Percentiles rank a stretch among this genome's conserved stretches.
phyloP scores from a whole-genome alignment of 1,140 invertebrate species.

The Ceratosolen fusciceps region DNA sequence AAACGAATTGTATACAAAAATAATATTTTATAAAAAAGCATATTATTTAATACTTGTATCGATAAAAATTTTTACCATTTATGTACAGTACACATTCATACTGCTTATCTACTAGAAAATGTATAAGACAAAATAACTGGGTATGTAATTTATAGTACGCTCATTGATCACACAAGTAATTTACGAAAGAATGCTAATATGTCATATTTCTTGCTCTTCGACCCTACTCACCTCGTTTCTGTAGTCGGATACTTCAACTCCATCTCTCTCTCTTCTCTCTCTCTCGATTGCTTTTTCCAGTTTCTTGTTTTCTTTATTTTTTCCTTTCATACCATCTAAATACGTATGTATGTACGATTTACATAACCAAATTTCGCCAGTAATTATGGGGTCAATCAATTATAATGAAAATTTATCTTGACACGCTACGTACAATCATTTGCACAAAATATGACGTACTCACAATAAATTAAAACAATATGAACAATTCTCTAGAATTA shows the following conservation, averaged over 20 bases:
- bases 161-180: slow-evolving; percentile 31
- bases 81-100: background rate
- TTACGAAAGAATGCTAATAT: slow-evolving; percentile 35
- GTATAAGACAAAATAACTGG: background rate
- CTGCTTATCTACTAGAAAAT: background rate
- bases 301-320: background rate
- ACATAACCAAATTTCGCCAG: slow-evolving; percentile 22
- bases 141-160: slow-evolving; percentile 30
- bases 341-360: background rate
- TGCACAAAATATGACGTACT: background rate
- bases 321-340: background rate
- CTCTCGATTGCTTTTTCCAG: too few species aligned
- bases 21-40: too few species aligned
- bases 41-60: background rate
- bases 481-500: background rate
- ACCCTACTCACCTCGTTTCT: background rate
- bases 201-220: background rate
- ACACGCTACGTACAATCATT: background rate
- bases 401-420: background rate
- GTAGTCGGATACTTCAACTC: background rate
- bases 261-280: background rate
- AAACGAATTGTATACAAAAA: too few species aligned
- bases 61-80: background rate
- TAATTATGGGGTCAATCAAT: slow-evolving; percentile 14
- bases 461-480: background rate